phyloP scores from a whole-genome alignment of 2,888 invertebrate genomes.

The Synanthedon tipuliformis region DNA sequence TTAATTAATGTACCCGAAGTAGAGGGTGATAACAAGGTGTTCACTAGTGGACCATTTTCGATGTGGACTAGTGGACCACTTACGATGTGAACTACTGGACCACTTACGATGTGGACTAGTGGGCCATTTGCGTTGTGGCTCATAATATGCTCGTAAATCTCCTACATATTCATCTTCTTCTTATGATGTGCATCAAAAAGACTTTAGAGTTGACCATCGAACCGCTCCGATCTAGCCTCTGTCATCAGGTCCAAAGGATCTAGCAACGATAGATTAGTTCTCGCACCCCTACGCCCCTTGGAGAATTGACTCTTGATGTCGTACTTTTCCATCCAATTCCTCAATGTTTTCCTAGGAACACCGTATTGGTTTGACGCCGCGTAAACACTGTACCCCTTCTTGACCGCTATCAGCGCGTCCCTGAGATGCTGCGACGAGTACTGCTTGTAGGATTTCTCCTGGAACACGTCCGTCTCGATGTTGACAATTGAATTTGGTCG shows the following conservation, averaged over 20 bases:
- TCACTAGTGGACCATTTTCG: too few species aligned
- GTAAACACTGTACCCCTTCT: conserved; percentile 66
- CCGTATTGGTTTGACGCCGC: conserved; percentile 69
- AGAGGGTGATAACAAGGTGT: too few species aligned
- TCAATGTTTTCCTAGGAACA: conserved; percentile 64
- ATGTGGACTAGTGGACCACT: too few species aligned
- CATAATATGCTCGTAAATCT: too few species aligned
- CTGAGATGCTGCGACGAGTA: conserved; percentile 63
- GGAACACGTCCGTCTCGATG: conserved; percentile 61
- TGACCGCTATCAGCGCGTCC: conserved; percentile 62
- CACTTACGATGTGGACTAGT: too few species aligned
- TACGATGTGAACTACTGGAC: too few species aligned
- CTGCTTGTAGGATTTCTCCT: conserved; percentile 64
- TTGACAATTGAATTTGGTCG: conserved; percentile 57
- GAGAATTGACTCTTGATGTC: conserved; percentile 68
- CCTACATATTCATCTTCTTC: neutral
- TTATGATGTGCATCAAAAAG: conserved; percentile 3
- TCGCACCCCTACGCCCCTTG: conserved; percentile 53
- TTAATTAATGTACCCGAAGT: too few species aligned
- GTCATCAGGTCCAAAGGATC: conserved; percentile 53
- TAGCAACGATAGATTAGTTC: conserved; percentile 31
- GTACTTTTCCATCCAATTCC: conserved; percentile 71
- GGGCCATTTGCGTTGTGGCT: too few species aligned
- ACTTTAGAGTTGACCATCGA: conserved; percentile 21
- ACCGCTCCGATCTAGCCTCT: conserved; percentile 39